These are phyloP conservation scores for Trilocha varians DNA, from an alignment of 2,888 invertebrate genomes.

Conservation along the genomic window DNA sequence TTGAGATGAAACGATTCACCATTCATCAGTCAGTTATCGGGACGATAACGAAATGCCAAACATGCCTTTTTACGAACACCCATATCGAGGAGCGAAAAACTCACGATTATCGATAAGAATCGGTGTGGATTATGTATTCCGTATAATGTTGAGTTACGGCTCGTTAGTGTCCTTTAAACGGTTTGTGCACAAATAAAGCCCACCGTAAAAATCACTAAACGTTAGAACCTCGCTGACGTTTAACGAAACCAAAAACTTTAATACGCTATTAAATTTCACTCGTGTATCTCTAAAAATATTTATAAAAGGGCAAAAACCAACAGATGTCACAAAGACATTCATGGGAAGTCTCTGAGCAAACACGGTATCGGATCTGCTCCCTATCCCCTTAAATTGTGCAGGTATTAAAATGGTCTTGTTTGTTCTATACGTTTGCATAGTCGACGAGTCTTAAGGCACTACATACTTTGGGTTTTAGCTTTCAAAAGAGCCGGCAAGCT, in stretches of 20 bases:
- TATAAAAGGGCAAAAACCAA: slow-evolving; percentile 15
- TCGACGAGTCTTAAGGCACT: slow-evolving; percentile 65
- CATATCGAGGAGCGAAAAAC: slow-evolving; percentile 49
- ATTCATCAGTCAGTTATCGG: slow-evolving; percentile 70
- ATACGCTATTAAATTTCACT: not conserved
- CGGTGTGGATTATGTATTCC: slow-evolving; percentile 18
- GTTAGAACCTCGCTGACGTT: not conserved
- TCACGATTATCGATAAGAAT: slow-evolving; percentile 44
- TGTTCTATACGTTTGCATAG: slow-evolving; percentile 53
- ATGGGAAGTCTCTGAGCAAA: slow-evolving; percentile 44
- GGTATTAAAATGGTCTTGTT: slow-evolving; percentile 60
- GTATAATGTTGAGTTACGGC: not conserved
- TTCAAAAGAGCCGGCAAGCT: slow-evolving; percentile 65
- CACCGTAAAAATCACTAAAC: not conserved
- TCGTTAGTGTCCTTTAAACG: not conserved
- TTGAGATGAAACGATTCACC: slow-evolving; percentile 62
- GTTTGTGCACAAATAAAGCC: not conserved
- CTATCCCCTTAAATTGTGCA: slow-evolving; percentile 64
- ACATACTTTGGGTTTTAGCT: slow-evolving; percentile 72
- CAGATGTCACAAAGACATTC: slow-evolving; percentile 32
- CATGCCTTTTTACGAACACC: slow-evolving; percentile 42
- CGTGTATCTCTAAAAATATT: slow-evolving; percentile 6
- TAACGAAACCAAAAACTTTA: not conserved
- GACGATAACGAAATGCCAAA: slow-evolving; percentile 51
- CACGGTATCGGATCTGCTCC: slow-evolving; percentile 54